Evolutionary conservation across 2,797 vertebrate species (phyloP).

Genomic region (Acipenser oxyrinchus): DNA sequence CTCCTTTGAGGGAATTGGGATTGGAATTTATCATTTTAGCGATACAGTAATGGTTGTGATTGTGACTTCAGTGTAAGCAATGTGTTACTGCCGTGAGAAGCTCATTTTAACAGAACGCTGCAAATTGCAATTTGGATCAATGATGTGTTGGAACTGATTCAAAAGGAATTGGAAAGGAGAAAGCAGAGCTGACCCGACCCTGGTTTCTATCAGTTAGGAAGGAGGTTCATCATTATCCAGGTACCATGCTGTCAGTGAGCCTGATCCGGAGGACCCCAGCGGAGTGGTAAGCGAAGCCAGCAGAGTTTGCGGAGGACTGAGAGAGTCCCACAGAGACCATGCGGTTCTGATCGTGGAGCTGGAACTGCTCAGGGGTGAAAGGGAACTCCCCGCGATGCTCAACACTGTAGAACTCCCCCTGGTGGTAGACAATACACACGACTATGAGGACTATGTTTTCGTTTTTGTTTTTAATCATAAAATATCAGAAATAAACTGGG

Average conservation of each 20-base stretch:
- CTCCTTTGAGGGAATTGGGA: no score
- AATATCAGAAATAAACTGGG: no score
- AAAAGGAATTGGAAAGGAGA: no score
- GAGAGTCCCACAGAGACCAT: slow-evolving; percentile 64
- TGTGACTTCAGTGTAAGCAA: no score
- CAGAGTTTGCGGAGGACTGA: slow-evolving; percentile 54
- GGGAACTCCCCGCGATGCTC: slow-evolving; percentile 31
- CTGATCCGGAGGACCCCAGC: slow-evolving; percentile 36
- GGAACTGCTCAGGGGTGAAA: slow-evolving; percentile 31
- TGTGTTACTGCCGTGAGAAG: no score
- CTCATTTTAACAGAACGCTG: no score
- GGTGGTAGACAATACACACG: slow-evolving; percentile 11
- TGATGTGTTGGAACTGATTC: no score
- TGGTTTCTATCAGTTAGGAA: background rate
- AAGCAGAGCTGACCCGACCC: no score
- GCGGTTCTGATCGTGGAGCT: slow-evolving; percentile 13
- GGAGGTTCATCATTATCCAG: background rate
- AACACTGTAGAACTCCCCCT: slow-evolving; percentile 61
- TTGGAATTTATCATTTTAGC: no score
- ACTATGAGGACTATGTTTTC: background rate
- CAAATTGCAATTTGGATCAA: no score
- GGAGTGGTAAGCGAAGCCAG: slow-evolving; percentile 45
- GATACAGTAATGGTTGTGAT: no score
- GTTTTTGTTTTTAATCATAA: no score
- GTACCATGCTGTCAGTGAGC: slow-evolving; percentile 55